Conservation (phyloP, 2,888 invertebrate species). For the Leptopilina myrica region DNA sequence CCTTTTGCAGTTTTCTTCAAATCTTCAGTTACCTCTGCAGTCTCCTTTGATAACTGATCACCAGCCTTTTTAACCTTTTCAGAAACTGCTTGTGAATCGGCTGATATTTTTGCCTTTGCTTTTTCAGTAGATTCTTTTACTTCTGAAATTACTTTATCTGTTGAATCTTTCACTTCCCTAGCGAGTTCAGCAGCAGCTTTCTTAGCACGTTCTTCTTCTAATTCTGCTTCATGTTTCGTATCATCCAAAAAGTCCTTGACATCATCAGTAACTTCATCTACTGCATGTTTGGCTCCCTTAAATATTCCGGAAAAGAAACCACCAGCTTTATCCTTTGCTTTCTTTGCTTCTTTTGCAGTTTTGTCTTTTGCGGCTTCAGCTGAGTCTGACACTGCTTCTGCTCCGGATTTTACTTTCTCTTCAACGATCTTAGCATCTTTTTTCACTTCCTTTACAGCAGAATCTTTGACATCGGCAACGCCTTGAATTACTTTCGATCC, state of each 20-base stretch:
- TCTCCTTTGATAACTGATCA: conserved; percentile 33
- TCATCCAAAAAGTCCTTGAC: conserved; percentile 71
- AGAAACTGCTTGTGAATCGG: conserved; percentile 32
- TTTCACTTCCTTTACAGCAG: conserved; percentile 33
- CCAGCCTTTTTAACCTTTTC: conserved; percentile 44
- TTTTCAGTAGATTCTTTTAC: conserved; percentile 49
- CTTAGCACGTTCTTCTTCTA: conserved; percentile 57
- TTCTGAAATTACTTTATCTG: conserved; percentile 50
- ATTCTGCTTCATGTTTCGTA: conserved; percentile 59
- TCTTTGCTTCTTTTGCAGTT: conserved; percentile 53
- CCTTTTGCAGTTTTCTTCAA: conserved; percentile 26
- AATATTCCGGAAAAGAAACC: conserved; percentile 61
- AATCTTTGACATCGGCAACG: conserved; percentile 10
- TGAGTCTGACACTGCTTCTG: conserved; percentile 49
- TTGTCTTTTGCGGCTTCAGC: conserved; percentile 49
- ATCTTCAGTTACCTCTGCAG: conserved; percentile 14
- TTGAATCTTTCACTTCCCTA: conserved; percentile 50
- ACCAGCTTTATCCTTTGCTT: conserved; percentile 50
- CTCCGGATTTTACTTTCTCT: conserved; percentile 3
- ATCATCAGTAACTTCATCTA: conserved; percentile 45
- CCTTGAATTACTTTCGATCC: conserved; percentile 53
- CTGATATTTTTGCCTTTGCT: conserved; percentile 49
- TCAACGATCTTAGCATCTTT: conserved; percentile 27
- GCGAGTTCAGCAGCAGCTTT: conserved; percentile 53
- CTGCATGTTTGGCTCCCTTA: conserved; percentile 54